Conservation (phyloP, 2,113 vertebrate species). For the Takifugu flavidus region DNA sequence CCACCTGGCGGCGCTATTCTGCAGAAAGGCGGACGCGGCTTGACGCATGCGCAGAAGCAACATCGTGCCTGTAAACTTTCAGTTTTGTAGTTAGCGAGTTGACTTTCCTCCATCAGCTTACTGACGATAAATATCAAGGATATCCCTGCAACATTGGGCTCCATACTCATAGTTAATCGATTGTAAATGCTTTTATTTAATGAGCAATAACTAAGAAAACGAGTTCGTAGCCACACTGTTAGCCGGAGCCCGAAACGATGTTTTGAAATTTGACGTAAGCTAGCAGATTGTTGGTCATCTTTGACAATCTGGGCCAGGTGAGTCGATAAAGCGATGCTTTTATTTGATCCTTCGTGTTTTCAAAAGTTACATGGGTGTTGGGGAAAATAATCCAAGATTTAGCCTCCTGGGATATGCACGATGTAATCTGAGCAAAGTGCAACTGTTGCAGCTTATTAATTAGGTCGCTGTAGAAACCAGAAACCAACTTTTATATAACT, state of each 20-base stretch:
- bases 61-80: background rate
- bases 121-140: background rate
- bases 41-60: slow-evolving; percentile 38
- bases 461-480: background rate
- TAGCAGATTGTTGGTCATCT: background rate
- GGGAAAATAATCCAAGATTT: no score
- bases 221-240: background rate
- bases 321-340: background rate
- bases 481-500: no score
- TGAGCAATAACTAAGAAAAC: background rate
- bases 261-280: slow-evolving; percentile 16
- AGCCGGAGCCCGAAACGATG: slow-evolving; percentile 39
- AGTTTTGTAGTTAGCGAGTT: slow-evolving; percentile 11
- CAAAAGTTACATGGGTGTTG: background rate
- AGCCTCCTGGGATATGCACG: background rate
- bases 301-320: slow-evolving; percentile 32
- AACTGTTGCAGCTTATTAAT: background rate
- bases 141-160: background rate
- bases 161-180: background rate
- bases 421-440: background rate
- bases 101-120: background rate
- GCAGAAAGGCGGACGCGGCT: no score
- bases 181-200: background rate
- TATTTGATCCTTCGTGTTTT: background rate
- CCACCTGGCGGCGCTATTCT: slow-evolving; percentile 1